Base-by-base conservation (phyloP, 2,888 invertebrate genomes). In the Macrophya annulata region DNA sequence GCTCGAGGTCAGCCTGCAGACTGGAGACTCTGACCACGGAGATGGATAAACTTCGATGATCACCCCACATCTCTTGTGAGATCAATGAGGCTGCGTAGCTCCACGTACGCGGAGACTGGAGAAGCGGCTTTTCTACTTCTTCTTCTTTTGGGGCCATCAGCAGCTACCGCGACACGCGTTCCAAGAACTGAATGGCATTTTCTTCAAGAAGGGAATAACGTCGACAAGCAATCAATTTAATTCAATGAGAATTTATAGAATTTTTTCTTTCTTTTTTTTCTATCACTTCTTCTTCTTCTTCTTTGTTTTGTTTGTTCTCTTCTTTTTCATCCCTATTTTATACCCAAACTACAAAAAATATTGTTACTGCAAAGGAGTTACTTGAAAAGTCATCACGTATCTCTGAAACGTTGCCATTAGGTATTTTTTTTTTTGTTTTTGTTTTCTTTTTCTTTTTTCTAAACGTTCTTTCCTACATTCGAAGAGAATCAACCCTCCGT, bases 21-120 rank as follows among this genome's bases (percentile, higher is more conserved):
- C 71, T 62, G 62, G 62, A 40, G 59, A 2, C 72, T 25, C 31
- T n/a, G 77, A 74, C 17, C 43, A 45, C 2, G 72, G 48, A 48
- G 83, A 62, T 45, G 81, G 81, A 81, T 62, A 45, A 71, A 83
- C 68, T 43, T 40, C 77, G 55, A 77, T 77, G 31, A 55, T 81
- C 83, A 83, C 83, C 83, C 83, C 83, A 71, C 83, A 65, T 81
- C 81, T 55, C 77, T n/a, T 77, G 51, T 40, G 79, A 86, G 88
- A 88, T 88, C 88, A 88, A 89, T 88, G 89, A 88, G 87, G 85
- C 87, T 86, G 89, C 89, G 89, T 90, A 87, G 85, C 88, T 88
- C 82, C 90, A 90, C 90, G 90, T 90, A 89, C 88, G 82, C 84
- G 40, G 68, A 71, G 51, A 71, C 45, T 25, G 31, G 48, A 71